Percentiles rank a stretch among this genome's conserved stretches.
phyloP scores from a whole-genome alignment of 2,888 invertebrate genomes.

The Hymenopus coronatus region DNA sequence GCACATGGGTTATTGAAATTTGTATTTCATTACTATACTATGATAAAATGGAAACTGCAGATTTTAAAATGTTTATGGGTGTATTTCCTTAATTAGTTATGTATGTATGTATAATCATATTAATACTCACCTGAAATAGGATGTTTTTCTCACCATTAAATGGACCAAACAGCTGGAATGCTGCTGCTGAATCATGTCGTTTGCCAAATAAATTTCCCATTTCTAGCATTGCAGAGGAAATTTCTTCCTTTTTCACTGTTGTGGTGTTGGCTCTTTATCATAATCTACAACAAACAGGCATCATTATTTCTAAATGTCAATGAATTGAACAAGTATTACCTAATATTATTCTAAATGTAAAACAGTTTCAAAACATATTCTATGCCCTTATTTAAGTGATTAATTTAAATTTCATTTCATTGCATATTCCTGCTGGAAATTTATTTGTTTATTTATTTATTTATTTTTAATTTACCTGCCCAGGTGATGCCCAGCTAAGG shows the following conservation, averaged over 20 bases:
- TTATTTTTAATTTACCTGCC: conserved; percentile 43
- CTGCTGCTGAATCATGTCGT: conserved; percentile 54
- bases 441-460: no score
- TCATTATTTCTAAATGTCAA: no score
- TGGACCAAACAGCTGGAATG: conserved; percentile 66
- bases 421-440: no score
- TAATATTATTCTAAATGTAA: no score
- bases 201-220: conserved; percentile 71
- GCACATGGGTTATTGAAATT: no score
- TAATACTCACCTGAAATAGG: conserved; percentile 56
- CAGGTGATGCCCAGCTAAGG: conserved; percentile 65
- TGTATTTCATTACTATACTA: no score
- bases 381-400: no score
- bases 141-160: conserved; percentile 64
- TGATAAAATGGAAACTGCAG: no score
- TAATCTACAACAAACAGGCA: conserved; percentile 36
- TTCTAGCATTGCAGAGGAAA: conserved; percentile 65
- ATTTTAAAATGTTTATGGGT: no score
- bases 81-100: neutral
- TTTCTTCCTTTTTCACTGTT: conserved; percentile 61
- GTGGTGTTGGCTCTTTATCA: conserved; percentile 59
- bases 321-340: no score
- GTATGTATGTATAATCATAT: neutral
- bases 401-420: no score
- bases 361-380: no score